phyloP scores from a whole-genome alignment of 1,140 invertebrate genomes.

The Plectrocnemia conspersa region DNA sequence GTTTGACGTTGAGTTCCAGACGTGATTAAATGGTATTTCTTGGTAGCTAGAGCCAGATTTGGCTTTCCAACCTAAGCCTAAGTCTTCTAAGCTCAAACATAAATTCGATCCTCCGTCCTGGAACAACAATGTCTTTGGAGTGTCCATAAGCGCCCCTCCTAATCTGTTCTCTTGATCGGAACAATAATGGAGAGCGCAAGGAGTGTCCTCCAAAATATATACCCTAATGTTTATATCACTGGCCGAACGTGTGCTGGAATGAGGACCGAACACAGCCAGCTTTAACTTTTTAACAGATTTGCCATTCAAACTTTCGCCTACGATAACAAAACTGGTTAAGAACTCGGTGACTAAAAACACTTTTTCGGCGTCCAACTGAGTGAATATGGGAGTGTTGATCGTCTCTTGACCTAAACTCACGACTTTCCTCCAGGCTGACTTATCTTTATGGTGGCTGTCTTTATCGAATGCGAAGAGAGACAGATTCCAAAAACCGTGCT shows the following conservation, averaged over 20 bases:
- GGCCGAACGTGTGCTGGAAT: constrained; percentile 54
- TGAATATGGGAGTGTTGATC: constrained; percentile 89
- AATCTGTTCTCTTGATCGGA: constrained; percentile 71
- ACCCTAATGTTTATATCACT: constrained; percentile 74
- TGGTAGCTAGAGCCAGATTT: constrained; percentile 80
- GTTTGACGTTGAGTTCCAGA: constrained; percentile 78
- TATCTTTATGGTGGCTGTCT: constrained; percentile 47
- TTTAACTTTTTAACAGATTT: constrained; percentile 68
- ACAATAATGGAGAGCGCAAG: constrained; percentile 79
- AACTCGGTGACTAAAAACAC: constrained; percentile 87
- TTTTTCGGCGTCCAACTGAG: constrained; percentile 81
- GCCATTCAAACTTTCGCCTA: constrained; percentile 70
- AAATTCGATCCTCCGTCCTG: constrained; percentile 84
- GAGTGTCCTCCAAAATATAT: constrained; percentile 89
- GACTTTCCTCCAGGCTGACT: constrained; percentile 62
- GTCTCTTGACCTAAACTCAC: constrained; percentile 90
- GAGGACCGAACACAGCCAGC: constrained; percentile 75
- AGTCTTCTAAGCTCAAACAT: constrained; percentile 57
- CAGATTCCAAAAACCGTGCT: constrained; percentile 75
- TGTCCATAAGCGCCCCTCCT: constrained; percentile 80
- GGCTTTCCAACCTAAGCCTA: constrained; percentile 71
- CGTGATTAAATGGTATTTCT: constrained; percentile 82
- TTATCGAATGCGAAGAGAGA: constrained; percentile 66
- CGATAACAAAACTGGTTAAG: constrained; percentile 79
- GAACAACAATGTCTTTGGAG: constrained; percentile 80